Evolutionary conservation across 2,113 vertebrate genomes (phyloP), one percentile per base, ranked within the genome.

Genomic region (Macroglossus sobrinus): DNA sequence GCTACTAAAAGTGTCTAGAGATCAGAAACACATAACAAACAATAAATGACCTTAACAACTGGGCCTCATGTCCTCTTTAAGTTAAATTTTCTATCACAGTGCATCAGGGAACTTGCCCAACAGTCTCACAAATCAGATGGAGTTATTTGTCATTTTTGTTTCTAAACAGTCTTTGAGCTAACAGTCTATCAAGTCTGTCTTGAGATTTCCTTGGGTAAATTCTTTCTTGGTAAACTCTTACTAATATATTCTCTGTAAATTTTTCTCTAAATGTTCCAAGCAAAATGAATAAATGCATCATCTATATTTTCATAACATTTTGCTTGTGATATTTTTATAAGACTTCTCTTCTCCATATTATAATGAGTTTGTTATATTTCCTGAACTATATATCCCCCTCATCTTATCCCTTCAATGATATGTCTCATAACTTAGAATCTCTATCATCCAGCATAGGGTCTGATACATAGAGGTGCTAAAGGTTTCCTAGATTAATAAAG

Each of bases 141-240:
- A 84, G 59, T 59, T 43, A 66, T 57, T 89, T 38, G 13, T 68
- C 28, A 82, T 28, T 30, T 66, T 30, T 89, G 14, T 47, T 72
- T 30, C 69, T 55, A 47, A 76, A 72, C 7, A 69, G 0, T 81
- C 16, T 84, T 89, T 35, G 66, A 53, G 33, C 28, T 95, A 47
- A 76, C 21, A 68, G 6, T 85, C 4, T 55, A 63, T 80, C 59
- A 81, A 8, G 81, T 5, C 14, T 76, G 5, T 76, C 22, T 94
- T 63, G 18, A 30, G 33, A 76, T 69, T 11, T 14, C 53, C 19
- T 71, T 78, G 33, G 18, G 12, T 38, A 5, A 76, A n/a, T 47
- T 76, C 85, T 81, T 90, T 82, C 22, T 92, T 93, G 9, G 33
- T 93, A 28, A 94, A 94, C 7, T 68, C n/a, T 91, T 72, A 38